Evolutionary conservation across 2,797 vertebrate species (phyloP), one percentile per base, ranked within the genome.

Genomic region (Diplodus sargus): DNA sequence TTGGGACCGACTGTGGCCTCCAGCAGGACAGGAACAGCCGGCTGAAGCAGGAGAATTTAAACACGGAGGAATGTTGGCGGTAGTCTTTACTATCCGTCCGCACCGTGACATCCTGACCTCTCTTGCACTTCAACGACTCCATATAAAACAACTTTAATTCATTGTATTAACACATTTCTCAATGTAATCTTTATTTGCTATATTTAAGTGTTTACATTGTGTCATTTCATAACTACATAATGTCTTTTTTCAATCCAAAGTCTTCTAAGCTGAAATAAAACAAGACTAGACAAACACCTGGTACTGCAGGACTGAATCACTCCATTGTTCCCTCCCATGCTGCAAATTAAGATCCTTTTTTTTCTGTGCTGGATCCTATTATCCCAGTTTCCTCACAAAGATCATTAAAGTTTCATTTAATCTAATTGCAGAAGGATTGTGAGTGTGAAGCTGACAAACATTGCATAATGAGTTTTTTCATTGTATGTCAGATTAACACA

Each of bases 401-500:
- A 85, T 87, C 62, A 70, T 71, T 82, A 43, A 75, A 67, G 62
- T 57, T 84, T 82, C n/a, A 76, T 84, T 82, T 61, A 60, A 86
- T 89, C 83, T 86, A 84, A 83, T 76, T 68, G 85, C 43, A 25
- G 62, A 52, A 42, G 84, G 78, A 76, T 90, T 85, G 68, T 28
- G 71, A 51, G 81, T 45, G 71, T 34, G 68, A 76, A 70, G 86
- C 58, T 71, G 85, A 81, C 60, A 71, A 42, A 42, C 1, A 17
- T 91, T 87, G 67, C 62, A 70, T 52, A 80, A 85, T 6, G 23
- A 59, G 28, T 22, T 78, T 14, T 70, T 66, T 80, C 56, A 69
- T 49, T 83, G 77, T 70, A 15, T 61, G 42, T 66, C 3, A 74
- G 77, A 83, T 78, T 84, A 73, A 70, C 71, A 68, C 45, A 51